Evolutionary conservation across 2,797 vertebrate species (phyloP).

Genomic region (Sebastes itinus): DNA sequence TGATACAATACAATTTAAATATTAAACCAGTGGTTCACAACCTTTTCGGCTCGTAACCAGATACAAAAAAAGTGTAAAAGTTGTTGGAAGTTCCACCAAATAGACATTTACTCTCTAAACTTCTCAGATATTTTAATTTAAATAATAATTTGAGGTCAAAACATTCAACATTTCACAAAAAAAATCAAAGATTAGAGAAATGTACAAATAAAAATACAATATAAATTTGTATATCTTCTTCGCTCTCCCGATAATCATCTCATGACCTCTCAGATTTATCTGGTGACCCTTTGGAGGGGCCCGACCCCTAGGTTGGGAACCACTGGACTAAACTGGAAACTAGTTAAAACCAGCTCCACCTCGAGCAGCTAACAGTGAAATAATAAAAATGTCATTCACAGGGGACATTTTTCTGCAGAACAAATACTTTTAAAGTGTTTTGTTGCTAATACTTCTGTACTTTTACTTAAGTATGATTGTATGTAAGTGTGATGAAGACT

Average conservation of each 20-base stretch:
- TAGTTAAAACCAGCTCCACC: background rate
- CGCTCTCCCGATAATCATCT: too few species aligned
- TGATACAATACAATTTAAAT: background rate
- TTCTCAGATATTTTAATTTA: background rate
- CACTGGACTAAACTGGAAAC: background rate
- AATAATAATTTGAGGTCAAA: background rate
- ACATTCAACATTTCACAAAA: background rate
- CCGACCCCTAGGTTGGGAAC: background rate
- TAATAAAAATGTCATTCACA: background rate
- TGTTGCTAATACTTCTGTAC: background rate
- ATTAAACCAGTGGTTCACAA: background rate
- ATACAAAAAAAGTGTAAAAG: too few species aligned
- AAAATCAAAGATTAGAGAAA: background rate
- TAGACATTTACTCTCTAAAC: background rate
- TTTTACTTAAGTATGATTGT: background rate
- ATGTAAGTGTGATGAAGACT: background rate
- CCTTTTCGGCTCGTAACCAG: fast-evolving
- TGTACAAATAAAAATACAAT: too few species aligned
- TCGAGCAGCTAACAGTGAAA: background rate
- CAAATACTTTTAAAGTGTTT: background rate
- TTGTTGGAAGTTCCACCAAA: background rate
- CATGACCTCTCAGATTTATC: background rate
- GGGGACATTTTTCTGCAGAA: too few species aligned
- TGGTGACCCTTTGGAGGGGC: background rate
- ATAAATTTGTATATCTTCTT: background rate